Conservation (phyloP, 1,140 invertebrate species). For the Drosophila eugracilis region DNA sequence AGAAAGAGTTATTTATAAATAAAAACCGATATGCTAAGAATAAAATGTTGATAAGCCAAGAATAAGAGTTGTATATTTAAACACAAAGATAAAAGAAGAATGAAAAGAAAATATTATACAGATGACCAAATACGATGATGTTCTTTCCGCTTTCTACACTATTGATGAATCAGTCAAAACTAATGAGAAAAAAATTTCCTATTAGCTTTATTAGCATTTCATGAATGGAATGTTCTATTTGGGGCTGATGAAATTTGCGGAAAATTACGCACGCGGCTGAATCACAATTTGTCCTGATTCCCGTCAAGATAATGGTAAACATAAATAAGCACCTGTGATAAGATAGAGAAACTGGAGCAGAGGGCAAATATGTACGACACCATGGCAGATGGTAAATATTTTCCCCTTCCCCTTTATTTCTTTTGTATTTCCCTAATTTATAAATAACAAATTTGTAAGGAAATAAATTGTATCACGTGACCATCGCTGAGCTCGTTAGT, state of each 20-base stretch:
- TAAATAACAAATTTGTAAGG: too few species aligned
- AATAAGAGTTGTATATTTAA: background rate
- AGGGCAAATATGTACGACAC: too few species aligned
- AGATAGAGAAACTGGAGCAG: slow-evolving; percentile 20
- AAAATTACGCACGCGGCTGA: background rate
- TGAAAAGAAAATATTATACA: background rate
- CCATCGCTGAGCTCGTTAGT: slow-evolving; percentile 70
- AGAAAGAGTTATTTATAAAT: background rate
- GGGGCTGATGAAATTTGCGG: slow-evolving; percentile 2
- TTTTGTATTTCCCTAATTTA: background rate
- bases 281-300: slow-evolving; percentile 1
- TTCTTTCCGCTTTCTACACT: too few species aligned
- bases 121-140: background rate
- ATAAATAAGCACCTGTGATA: slow-evolving; percentile 7
- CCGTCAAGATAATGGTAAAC: slow-evolving; percentile 2
- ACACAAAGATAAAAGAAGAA: slow-evolving; percentile 17
- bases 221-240: slow-evolving; percentile 14
- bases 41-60: slow-evolving; percentile 3
- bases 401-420: too few species aligned
- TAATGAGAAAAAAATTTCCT: background rate
- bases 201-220: background rate
- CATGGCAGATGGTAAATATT: background rate
- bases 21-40: background rate
- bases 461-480: slow-evolving; percentile 3
- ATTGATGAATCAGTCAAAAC: background rate